Evolutionary conservation across 2,888 invertebrate genomes (phyloP), one percentile per base, ranked within the genome.

Genomic region (Drymonia ruficornis): DNA sequence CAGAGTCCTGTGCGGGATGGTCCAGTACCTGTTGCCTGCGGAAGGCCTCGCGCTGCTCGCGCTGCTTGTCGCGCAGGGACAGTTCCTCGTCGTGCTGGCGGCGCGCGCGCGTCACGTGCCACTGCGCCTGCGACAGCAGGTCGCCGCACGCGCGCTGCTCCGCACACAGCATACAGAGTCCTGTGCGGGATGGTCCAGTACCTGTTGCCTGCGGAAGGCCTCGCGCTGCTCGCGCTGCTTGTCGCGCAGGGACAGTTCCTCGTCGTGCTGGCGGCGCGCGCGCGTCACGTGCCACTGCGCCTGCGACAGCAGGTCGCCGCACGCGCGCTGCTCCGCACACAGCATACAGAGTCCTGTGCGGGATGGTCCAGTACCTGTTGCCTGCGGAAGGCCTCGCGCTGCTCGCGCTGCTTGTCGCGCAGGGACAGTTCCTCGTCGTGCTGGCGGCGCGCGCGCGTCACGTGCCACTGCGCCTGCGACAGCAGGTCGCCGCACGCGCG

Each of bases 391-490:
- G 96, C 96, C 69, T 96, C 96, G 58, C 98, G 94, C 82, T 99
- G 98, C 11, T n/a, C 19, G 46, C 29, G 46, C n/a, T 46, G 29
- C 12, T 19, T 9, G 31, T 31, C 31, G 31, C 31, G 31, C 31
- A 31, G 31, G 72, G 96, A 95, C 72, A 96, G 11, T 11, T 31
- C 31, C 31, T 31, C 31, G 31, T 31, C 98, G 80, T 99, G 98
- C 50, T 98, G 95, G 71, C 97, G 94, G 51, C 97, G 93, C 45
- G 99, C 98, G 71, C 98, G 93, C 0, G 97, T 95, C 48, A 99
- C 98, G 82, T 98, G 98, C 84, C 98, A 98, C 80, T 98, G 98
- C 0, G 99, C 98, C 89, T 98, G 98, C 15, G 97, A 97, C 55
- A 99, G 93, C 75, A 99, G 93, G 94, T n/a, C n/a, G n/a, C n/a